These are phyloP conservation scores for Tuta absoluta DNA, from an alignment of 2,888 invertebrate species.

Conservation along the genomic window DNA sequence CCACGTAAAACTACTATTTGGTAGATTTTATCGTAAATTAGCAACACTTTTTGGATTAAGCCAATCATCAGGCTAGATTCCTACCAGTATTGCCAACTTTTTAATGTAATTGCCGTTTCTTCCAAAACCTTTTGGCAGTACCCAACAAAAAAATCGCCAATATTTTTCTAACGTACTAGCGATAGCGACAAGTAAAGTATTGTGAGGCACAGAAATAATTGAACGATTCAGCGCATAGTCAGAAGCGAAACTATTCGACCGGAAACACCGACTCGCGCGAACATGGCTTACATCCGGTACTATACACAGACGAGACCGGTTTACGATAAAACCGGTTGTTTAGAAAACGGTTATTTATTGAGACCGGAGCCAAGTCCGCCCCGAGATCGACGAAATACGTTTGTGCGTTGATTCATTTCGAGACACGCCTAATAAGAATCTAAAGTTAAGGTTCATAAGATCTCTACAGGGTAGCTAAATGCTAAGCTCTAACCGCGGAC, in stretches of 20 bases:
- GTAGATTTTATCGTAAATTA: not conserved
- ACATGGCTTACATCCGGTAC: not conserved
- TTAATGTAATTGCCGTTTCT: not conserved
- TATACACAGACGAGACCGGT: not conserved
- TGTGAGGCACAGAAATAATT: constrained; percentile 55
- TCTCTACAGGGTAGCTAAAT: constrained; percentile 49
- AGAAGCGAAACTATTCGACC: constrained; percentile 41
- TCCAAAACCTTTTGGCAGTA: not conserved
- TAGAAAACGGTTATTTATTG: not conserved
- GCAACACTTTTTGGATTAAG: not conserved
- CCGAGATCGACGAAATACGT: constrained; percentile 29
- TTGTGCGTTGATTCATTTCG: constrained; percentile 60
- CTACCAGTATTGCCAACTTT: not conserved
- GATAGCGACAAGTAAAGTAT: constrained; percentile 22
- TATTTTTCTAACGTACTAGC: constrained; percentile 8
- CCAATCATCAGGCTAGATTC: not conserved
- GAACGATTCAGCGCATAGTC: constrained; percentile 48
- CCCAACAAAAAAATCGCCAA: not conserved
- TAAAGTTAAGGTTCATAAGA: constrained; percentile 51
- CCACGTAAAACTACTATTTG: not conserved
- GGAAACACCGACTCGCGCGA: not conserved
- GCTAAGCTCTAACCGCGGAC: constrained; percentile 51
- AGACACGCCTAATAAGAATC: constrained; percentile 48
- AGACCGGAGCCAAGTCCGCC: constrained; percentile 17
- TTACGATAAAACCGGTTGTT: not conserved